These are phyloP conservation scores for Oxygymnocypris stewartii DNA, from an alignment of 2,113 vertebrate genomes.

Conservation along the genomic window DNA sequence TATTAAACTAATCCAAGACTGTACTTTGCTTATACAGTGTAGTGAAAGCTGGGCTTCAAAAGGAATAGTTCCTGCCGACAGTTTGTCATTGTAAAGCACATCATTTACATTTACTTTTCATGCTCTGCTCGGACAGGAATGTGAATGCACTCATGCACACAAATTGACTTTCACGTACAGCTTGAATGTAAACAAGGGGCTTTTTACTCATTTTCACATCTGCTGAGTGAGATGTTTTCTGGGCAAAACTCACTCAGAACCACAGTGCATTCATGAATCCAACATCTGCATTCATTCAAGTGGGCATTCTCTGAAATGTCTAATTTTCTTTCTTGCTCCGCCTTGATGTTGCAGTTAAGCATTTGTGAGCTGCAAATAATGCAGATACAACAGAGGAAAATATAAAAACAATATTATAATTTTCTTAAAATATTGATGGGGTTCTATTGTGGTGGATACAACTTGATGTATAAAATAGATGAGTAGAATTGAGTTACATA, in stretches of 20 bases:
- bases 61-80: not conserved
- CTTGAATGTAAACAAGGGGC: conserved; percentile 26
- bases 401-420: not conserved
- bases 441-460: not conserved
- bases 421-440: no score
- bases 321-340: not conserved
- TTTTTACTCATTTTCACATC: conserved; percentile 54
- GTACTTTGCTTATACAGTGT: not conserved
- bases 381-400: not conserved
- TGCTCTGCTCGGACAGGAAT: conserved; percentile 43
- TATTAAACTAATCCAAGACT: not conserved
- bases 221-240: conserved; percentile 36
- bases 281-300: conserved; percentile 28
- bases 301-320: not conserved
- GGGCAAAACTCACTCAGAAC: not conserved
- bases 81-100: conserved; percentile 4
- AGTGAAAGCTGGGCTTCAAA: not conserved
- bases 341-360: not conserved
- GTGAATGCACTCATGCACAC: conserved; percentile 47
- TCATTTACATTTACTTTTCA: conserved; percentile 42
- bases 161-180: conserved; percentile 38
- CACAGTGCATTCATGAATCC: not conserved
- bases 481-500: not conserved
- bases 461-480: not conserved
- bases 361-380: not conserved